Evolutionary conservation across 2,888 invertebrate species (phyloP).

Genomic region (Thalpophila matura): DNA sequence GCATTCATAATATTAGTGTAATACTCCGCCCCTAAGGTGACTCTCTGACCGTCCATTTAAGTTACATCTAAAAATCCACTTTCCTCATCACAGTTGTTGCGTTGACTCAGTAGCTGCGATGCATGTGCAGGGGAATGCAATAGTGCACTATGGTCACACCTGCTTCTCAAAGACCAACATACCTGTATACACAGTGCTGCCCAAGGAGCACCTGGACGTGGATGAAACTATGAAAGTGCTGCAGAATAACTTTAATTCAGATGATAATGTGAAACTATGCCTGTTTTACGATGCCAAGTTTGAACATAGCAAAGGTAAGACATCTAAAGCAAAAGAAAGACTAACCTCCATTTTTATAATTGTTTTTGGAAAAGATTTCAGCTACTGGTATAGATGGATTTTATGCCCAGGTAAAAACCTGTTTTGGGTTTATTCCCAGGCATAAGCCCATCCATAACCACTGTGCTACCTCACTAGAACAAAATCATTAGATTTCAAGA

Average conservation of each 20-base stretch:
- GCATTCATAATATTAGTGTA: no score
- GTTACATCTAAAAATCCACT: no score
- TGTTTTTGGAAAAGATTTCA: no score
- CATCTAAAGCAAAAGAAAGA: neutral
- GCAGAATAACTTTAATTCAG: slow-evolving; percentile 69
- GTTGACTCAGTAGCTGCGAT: slow-evolving; percentile 97
- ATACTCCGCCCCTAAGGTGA: no score
- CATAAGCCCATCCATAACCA: no score
- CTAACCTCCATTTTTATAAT: neutral
- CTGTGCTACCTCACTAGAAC: no score
- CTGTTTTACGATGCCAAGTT: slow-evolving; percentile 93
- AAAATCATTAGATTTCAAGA: no score
- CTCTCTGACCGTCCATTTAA: no score
- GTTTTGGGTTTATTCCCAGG: no score
- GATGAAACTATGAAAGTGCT: slow-evolving; percentile 68
- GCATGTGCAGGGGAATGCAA: slow-evolving; percentile 95
- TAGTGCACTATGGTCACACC: slow-evolving; percentile 97
- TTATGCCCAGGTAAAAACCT: no score
- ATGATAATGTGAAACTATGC: slow-evolving; percentile 80
- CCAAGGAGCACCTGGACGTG: slow-evolving; percentile 91
- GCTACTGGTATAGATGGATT: no score
- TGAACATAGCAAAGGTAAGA: slow-evolving; percentile 91
- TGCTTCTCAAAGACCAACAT: slow-evolving; percentile 95
- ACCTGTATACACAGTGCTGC: slow-evolving; percentile 94
- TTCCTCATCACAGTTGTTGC: slow-evolving; percentile 93